phyloP scores from a whole-genome alignment of 2,888 invertebrate species.

The Pyrocoelia pectoralis region DNA sequence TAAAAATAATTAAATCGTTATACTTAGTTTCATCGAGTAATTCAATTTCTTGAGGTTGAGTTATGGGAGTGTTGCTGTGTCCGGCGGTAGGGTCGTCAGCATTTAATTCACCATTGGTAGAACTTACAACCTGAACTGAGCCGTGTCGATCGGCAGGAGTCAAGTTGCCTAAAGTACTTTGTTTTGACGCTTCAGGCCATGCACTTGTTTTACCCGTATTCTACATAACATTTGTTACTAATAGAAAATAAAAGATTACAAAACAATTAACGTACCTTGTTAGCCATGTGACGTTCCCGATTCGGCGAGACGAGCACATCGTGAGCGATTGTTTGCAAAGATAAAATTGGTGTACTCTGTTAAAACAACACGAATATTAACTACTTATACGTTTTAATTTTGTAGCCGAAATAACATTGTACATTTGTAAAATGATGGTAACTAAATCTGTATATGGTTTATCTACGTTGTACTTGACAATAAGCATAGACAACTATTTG shows the following conservation, averaged over 20 bases:
- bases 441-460: too few species aligned
- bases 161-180: constrained; percentile 82
- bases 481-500: too few species aligned
- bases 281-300: constrained; percentile 83
- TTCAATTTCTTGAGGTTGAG: constrained; percentile 91
- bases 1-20: constrained; percentile 53
- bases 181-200: constrained; percentile 87
- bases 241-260: constrained; percentile 14
- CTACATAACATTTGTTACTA: constrained; percentile 42
- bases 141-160: constrained; percentile 96
- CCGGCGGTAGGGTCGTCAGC: constrained; percentile 96
- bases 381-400: too few species aligned
- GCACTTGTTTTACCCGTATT: constrained; percentile 77
- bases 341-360: constrained; percentile 93
- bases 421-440: too few species aligned
- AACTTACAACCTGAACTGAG: constrained; percentile 98
- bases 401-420: too few species aligned
- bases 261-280: constrained; percentile 71
- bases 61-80: constrained; percentile 97
- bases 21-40: constrained; percentile 98
- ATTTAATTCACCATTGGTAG: constrained; percentile 94
- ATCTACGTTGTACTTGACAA: too few species aligned
- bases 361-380: not conserved
- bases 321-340: constrained; percentile 90
- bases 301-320: constrained; percentile 91